Percentiles rank a stretch among this genome's conserved stretches.
Conservation (phyloP, 1,140 invertebrate species). For the Aricia agestis region DNA sequence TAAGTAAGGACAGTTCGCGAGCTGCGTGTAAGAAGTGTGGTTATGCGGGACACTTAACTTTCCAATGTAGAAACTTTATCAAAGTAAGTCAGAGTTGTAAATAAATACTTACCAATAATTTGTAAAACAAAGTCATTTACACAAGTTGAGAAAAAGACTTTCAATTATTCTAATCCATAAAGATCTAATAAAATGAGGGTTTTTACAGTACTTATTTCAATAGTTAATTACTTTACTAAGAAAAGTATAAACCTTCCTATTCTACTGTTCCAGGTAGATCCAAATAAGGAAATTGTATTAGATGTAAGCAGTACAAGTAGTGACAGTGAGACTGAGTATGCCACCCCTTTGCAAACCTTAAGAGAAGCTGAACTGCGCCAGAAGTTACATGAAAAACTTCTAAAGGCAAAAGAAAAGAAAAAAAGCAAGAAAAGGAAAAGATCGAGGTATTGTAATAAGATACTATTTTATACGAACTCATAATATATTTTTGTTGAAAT, state of each 20-base stretch:
- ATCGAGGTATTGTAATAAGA: constrained; percentile 38
- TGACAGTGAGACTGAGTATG: constrained; percentile 88
- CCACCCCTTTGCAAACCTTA: constrained; percentile 88
- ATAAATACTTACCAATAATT: not conserved
- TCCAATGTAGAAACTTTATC: constrained; percentile 97
- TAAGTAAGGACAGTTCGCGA: constrained; percentile 83
- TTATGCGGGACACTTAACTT: constrained; percentile 96
- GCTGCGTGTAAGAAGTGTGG: constrained; percentile 95
- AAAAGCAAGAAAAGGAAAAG: constrained; percentile 61
- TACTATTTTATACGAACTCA: not conserved
- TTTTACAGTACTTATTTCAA: no score
- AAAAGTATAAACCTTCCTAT: not conserved
- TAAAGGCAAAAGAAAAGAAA: constrained; percentile 60
- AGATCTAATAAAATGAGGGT: no score
- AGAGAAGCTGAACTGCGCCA: constrained; percentile 85
- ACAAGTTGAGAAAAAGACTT: no score
- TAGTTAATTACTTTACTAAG: no score
- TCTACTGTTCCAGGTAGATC: constrained; percentile 78
- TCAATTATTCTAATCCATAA: no score
- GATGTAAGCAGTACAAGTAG: constrained; percentile 98
- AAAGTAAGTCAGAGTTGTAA: constrained; percentile 79
- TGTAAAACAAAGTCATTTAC: not conserved
- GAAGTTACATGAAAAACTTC: constrained; percentile 72
- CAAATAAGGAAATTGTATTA: constrained; percentile 92
- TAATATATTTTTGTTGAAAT: no score